phyloP scores from a whole-genome alignment of 2,888 invertebrate genomes.

The Perithous albicinctus region DNA sequence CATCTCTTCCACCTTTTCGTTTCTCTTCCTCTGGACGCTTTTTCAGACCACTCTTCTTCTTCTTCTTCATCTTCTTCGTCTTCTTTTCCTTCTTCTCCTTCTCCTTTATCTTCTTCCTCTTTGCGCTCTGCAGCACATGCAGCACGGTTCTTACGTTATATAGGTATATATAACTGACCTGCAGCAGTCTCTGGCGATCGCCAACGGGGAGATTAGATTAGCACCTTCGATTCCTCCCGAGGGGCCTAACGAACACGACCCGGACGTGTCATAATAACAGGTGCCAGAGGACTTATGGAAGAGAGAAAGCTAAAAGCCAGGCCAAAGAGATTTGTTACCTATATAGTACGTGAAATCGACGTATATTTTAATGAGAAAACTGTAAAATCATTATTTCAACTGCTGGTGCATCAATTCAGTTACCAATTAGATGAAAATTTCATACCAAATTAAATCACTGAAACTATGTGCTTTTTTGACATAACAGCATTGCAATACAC shows the following conservation, averaged over 20 bases:
- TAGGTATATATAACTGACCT: not conserved
- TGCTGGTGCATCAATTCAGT: not conserved
- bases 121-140: slow-evolving; percentile 27
- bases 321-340: slow-evolving; percentile 29
- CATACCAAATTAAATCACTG: no score
- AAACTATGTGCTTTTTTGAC: no score
- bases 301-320: slow-evolving; percentile 45
- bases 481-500: no score
- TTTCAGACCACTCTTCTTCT: slow-evolving; percentile 1
- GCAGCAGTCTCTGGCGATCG: slow-evolving; percentile 75
- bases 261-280: slow-evolving; percentile 73
- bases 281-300: slow-evolving; percentile 65
- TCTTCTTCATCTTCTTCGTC: slow-evolving; percentile 36
- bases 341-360: not conserved
- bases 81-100: slow-evolving; percentile 30
- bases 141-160: not conserved
- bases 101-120: slow-evolving; percentile 16
- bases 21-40: not conserved
- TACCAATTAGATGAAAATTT: no score
- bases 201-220: slow-evolving; percentile 78
- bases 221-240: slow-evolving; percentile 76
- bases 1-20: slow-evolving; percentile 18
- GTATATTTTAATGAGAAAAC: not conserved
- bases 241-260: slow-evolving; percentile 70
- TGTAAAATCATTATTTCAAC: not conserved